Percentiles rank a stretch among this genome's conserved stretches.
Evolutionary conservation across 2,113 vertebrate species (phyloP).

Genomic region (Ascaphus truei): DNA sequence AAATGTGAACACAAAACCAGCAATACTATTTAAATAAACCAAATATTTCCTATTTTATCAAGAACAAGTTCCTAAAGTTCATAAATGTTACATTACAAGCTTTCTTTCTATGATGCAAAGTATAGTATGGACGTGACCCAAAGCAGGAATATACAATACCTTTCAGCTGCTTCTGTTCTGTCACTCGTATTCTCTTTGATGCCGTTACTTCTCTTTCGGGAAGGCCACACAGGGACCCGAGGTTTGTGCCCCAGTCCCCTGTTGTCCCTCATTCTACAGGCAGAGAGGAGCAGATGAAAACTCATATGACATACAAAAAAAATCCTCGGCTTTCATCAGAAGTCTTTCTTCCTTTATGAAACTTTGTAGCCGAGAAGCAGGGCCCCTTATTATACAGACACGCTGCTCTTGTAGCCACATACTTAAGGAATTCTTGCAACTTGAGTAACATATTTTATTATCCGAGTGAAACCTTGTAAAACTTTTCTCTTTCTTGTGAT

Average conservation of each 20-base stretch:
- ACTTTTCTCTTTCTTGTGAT: constrained; percentile 63
- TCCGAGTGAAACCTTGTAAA: constrained; percentile 43
- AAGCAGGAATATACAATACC: constrained; percentile 57
- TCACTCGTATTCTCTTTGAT: constrained; percentile 73
- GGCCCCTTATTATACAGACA: constrained; percentile 54
- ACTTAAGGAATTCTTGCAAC: constrained; percentile 39
- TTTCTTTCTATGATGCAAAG: constrained; percentile 57
- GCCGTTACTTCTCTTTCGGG: constrained; percentile 56
- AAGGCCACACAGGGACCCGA: constrained; percentile 52
- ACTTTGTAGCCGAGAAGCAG: constrained; percentile 46
- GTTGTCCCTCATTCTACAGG: constrained; percentile 60
- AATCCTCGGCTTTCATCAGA: constrained; percentile 56
- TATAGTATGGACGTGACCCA: constrained; percentile 53
- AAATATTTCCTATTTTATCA: not conserved
- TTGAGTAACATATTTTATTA: constrained; percentile 44
- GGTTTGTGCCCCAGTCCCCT: constrained; percentile 49
- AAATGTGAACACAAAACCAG: too few relatives aligned
- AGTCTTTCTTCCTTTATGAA: constrained; percentile 51
- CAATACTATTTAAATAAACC: not conserved
- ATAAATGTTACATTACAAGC: constrained; percentile 68
- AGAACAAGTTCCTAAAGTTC: constrained; percentile 38
- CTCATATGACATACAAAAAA: constrained; percentile 34
- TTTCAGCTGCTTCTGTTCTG: constrained; percentile 51
- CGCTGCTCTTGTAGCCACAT: constrained; percentile 30
- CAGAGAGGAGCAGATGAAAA: constrained; percentile 49